A percentile compares a stretch with the other conserved stretches of the same genome.
Conservation (phyloP, 2,113 vertebrate genomes). For the Halichoeres trimaculatus region DNA sequence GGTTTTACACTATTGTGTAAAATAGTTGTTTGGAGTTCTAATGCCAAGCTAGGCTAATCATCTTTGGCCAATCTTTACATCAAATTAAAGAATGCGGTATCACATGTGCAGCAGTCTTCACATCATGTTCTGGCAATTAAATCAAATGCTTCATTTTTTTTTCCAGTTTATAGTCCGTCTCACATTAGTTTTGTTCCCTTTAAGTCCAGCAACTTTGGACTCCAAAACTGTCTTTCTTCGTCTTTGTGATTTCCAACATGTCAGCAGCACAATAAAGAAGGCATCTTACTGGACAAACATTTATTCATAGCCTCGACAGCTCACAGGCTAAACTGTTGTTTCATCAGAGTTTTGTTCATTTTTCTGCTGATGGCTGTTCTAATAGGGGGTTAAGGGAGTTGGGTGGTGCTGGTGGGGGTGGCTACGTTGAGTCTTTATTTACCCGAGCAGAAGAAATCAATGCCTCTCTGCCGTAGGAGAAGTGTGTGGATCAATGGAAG, state of each 20-base stretch:
- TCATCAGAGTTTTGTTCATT: slow-evolving; percentile 51
- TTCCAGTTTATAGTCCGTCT: background rate
- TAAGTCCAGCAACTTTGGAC: background rate
- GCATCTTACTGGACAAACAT: slow-evolving; percentile 27
- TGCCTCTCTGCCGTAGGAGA: slow-evolving; percentile 72
- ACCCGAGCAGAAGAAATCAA: slow-evolving; percentile 77
- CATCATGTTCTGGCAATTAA: background rate
- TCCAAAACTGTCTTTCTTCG: background rate
- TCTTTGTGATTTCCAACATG: background rate
- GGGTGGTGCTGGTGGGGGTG: slow-evolving; percentile 15
- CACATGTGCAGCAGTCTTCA: background rate
- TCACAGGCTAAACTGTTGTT: slow-evolving; percentile 49
- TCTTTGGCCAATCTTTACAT: background rate
- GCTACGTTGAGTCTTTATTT: slow-evolving; percentile 80
- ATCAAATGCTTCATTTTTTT: too few species aligned
- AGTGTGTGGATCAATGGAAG: slow-evolving; percentile 81
- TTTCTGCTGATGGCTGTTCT: slow-evolving; percentile 58
- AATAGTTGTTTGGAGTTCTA: too few species aligned
- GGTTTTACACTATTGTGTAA: background rate
- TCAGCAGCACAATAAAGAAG: slow-evolving; percentile 15
- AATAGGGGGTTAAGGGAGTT: slow-evolving; percentile 46
- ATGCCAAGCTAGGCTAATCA: background rate
- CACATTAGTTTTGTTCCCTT: background rate
- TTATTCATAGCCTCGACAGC: slow-evolving; percentile 23
- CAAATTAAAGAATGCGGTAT: background rate